Evolutionary conservation across 2,797 vertebrate genomes (phyloP).

Genomic region (Capromys pilorides): DNA sequence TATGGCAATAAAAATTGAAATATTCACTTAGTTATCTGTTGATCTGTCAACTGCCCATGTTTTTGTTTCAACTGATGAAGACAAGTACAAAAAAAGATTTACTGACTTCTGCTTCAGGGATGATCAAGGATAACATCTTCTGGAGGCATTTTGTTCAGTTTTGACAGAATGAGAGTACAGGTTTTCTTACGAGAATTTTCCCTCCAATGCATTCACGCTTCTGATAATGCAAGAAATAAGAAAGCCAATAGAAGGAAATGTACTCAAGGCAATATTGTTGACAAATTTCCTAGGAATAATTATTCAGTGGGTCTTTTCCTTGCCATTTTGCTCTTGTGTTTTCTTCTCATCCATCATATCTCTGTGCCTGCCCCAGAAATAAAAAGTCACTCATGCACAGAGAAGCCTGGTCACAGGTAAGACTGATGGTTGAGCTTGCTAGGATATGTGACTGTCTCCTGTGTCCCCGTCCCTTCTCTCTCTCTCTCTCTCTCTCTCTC

Average conservation of each 20-base stretch:
- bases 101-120: background rate
- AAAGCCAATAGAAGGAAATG: slow-evolving; percentile 24
- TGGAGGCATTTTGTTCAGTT: background rate
- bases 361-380: too few species aligned
- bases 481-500: background rate
- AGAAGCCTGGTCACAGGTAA: background rate
- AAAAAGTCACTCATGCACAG: too few species aligned
- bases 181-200: slow-evolving; percentile 3
- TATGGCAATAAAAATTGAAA: background rate
- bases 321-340: background rate
- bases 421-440: background rate
- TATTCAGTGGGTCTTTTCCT: background rate
- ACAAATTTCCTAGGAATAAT: background rate
- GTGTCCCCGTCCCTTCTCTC: background rate
- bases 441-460: background rate
- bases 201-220: background rate
- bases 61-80: slow-evolving; percentile 19
- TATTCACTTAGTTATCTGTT: background rate
- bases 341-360: too few species aligned
- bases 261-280: background rate
- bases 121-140: background rate
- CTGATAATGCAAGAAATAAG: background rate
- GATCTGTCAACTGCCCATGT: background rate
- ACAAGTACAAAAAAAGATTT: background rate
- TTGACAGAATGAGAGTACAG: background rate